Percentiles rank a stretch among this genome's conserved stretches.
phyloP scores from a whole-genome alignment of 2,888 invertebrate species.

The Agrochola macilenta region DNA sequence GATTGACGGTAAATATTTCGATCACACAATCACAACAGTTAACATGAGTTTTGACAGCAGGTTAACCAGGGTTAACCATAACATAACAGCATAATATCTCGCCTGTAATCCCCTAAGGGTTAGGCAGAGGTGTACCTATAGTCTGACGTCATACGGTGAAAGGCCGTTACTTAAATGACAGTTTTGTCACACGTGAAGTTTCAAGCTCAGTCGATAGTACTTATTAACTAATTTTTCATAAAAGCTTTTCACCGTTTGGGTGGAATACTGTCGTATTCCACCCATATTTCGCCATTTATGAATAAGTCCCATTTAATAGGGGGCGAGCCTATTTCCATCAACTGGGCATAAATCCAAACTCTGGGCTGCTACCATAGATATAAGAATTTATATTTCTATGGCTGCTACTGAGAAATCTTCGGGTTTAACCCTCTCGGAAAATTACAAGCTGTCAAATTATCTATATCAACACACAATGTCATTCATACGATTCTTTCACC shows the following conservation, averaged over 20 bases:
- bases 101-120: background rate
- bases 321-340: no score
- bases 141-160: no score
- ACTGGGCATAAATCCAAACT: background rate
- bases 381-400: no score
- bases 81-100: background rate
- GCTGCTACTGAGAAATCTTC: no score
- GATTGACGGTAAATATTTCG: conserved; percentile 1
- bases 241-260: no score
- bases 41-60: background rate
- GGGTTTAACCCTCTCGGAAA: background rate
- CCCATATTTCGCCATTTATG: background rate
- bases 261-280: no score
- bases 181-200: no score
- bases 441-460: conserved; percentile 17
- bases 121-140: background rate
- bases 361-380: background rate
- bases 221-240: no score
- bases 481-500: background rate
- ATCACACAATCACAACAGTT: background rate
- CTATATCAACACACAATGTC: background rate
- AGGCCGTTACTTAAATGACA: no score
- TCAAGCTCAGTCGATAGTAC: no score
- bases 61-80: conserved; percentile 4
- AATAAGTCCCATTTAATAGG: background rate